A percentile compares a stretch with the other conserved stretches of the same genome.
Conservation (phyloP, 2,113 vertebrate genomes). For the Cairina moschata region DNA sequence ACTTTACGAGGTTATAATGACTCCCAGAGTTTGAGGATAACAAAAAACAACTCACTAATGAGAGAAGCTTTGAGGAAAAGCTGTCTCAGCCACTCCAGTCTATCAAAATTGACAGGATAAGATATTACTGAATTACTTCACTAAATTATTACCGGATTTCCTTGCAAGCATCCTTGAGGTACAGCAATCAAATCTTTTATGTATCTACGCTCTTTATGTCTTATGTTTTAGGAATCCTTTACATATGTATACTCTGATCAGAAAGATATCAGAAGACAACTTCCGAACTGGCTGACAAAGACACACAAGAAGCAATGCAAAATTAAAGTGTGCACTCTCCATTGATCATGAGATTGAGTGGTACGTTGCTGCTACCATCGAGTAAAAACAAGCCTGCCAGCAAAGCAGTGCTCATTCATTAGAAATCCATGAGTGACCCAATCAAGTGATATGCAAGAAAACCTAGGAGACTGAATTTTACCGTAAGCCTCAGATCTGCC, state of each 20-base stretch:
- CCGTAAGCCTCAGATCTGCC: neutral
- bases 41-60: neutral
- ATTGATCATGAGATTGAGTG: neutral
- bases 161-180: neutral
- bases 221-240: neutral
- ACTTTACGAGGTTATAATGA: neutral
- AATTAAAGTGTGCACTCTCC: neutral
- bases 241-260: neutral
- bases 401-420: neutral
- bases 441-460: neutral
- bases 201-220: neutral
- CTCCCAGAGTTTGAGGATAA: neutral
- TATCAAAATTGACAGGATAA: neutral
- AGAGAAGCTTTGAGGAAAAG: neutral
- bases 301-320: neutral
- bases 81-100: neutral
- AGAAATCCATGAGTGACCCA: neutral
- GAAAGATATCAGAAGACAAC: neutral
- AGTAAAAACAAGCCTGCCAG: neutral
- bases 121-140: neutral
- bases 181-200: neutral
- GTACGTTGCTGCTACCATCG: neutral
- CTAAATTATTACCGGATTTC: neutral
- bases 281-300: neutral
- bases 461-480: neutral